Base-by-base conservation (phyloP, 2,888 invertebrate species). In the Aplocera efformata region DNA sequence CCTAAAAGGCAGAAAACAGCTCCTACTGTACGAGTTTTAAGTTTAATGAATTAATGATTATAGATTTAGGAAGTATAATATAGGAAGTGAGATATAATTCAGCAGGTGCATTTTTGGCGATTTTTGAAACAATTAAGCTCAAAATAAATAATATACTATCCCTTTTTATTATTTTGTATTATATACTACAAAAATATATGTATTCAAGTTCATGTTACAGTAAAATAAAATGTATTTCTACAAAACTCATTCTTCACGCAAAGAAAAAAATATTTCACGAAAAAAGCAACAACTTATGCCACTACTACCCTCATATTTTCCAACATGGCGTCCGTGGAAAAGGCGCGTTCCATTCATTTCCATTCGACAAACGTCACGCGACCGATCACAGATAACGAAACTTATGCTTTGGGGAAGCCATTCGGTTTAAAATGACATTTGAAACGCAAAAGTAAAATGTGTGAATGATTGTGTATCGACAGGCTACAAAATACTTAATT, bases 301-400 rank as follows among this genome's bases (percentile, higher is more conserved):
- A 45, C 50, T 50, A 58, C 54, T 56, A 53, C 35, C 53, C 48
- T 46, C 58, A 55, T 63, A 60, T 64, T 67, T 74, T 68, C 60
- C 71, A 77, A 74, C 55, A 74, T 74, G 74, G 74, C 75, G 57
- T 54, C 66, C 59, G 48, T 49, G 48, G 57, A 64, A 64, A 43
- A 67, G 58, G 45, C 60, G 63, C 62, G 65, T 61, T 67, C 60
- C 67, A 64, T 71, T 67, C 66, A 65, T 69, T 68, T 64, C 53
- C 63, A 61, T 66, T 71, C 70, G 63, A 67, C 67, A 67, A 9
- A 66, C 71, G 50, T 58, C 54, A 58, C 54, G 56, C 58, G 36
- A 50, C 22, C 39, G 52, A 57, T 52, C 30, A 33, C 31, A 46
- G 54, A 55, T 55, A 55, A 50, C 48, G 21, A 38, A 55, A 52